Conservation (phyloP, 2,888 invertebrate species). For the Willowsia nigromaculata region DNA sequence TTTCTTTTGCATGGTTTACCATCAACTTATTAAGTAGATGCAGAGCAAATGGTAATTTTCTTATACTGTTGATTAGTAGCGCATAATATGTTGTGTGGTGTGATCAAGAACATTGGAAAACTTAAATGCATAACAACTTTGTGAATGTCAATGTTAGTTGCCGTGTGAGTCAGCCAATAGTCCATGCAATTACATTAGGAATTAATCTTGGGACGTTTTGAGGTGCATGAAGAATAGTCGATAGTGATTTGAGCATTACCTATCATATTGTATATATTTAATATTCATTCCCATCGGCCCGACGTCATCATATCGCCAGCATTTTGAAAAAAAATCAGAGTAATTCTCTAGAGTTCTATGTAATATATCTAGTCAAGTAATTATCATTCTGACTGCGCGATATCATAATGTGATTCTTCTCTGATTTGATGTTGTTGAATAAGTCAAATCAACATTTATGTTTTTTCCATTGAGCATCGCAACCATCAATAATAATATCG, state of each 20-base stretch:
- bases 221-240: too few species aligned
- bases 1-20: background rate
- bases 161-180: background rate
- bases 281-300: too few species aligned
- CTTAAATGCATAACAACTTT: background rate
- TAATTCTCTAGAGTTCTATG: too few species aligned
- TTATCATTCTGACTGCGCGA: background rate
- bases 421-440: background rate
- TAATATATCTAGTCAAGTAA: too few species aligned
- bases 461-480: background rate
- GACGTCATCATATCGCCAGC: too few species aligned
- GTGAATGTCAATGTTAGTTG: constrained; percentile 9
- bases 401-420: too few species aligned
- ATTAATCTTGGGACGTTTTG: background rate
- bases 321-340: too few species aligned
- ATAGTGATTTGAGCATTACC: too few species aligned
- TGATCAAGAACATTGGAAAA: background rate
- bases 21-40: background rate
- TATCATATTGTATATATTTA: too few species aligned
- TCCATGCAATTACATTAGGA: background rate
- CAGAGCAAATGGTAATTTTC: background rate
- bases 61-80: background rate
- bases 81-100: background rate
- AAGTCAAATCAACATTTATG: background rate
- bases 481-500: background rate